Conservation (phyloP, 2,113 vertebrate species). For the Pterocles gutturalis region DNA sequence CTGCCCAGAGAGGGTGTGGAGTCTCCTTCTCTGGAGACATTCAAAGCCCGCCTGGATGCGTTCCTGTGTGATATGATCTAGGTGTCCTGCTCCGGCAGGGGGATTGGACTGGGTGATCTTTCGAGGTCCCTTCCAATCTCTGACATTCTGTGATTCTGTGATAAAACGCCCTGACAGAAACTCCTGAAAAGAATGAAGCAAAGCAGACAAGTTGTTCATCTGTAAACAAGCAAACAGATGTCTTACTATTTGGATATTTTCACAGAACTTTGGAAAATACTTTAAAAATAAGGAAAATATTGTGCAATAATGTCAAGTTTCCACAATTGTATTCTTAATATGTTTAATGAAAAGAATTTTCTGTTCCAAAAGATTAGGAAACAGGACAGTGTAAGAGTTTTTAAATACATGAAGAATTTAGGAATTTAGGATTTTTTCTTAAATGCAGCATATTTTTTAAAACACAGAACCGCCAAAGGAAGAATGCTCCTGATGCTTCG, state of each 20-base stretch:
- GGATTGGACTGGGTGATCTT: too few species aligned
- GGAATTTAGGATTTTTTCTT: neutral
- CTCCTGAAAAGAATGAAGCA: neutral
- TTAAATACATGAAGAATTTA: neutral
- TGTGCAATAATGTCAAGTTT: neutral
- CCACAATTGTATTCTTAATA: neutral
- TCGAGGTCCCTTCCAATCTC: too few species aligned
- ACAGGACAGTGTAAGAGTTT: neutral
- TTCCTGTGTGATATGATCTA: too few species aligned
- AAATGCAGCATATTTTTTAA: neutral
- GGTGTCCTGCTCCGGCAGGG: too few species aligned
- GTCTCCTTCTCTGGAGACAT: too few species aligned
- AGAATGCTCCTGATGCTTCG: neutral
- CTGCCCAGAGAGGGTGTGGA: too few species aligned
- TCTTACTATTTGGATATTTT: neutral
- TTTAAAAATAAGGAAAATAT: neutral
- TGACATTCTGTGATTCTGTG: too few species aligned
- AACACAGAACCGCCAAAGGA: neutral
- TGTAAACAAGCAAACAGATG: neutral
- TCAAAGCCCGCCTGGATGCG: too few species aligned
- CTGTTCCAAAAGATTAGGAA: neutral
- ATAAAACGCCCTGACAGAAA: neutral
- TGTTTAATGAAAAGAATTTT: neutral
- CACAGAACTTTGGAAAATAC: neutral
- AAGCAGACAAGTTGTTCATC: neutral